Percentiles rank a stretch among this genome's conserved stretches.
Conservation (phyloP, 2,797 vertebrate species). For the Spondyliosoma cantharus region DNA sequence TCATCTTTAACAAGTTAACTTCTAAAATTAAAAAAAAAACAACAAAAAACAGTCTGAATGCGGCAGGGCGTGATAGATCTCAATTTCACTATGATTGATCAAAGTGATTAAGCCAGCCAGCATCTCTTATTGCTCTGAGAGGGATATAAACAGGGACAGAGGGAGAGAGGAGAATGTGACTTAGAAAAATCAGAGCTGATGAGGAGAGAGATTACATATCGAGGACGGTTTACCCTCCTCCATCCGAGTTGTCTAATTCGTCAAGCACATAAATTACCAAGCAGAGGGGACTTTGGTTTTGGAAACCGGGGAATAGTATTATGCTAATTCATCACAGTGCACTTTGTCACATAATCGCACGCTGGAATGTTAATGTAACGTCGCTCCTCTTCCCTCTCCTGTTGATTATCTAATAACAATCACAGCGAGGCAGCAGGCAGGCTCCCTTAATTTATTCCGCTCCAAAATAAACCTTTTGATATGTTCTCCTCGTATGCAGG, state of each 20-base stretch:
- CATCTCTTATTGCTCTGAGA: background rate
- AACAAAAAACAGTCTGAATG: constrained; percentile 1
- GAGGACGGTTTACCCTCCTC: constrained; percentile 15
- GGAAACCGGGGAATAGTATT: constrained; percentile 13
- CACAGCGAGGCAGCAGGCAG: constrained; percentile 28
- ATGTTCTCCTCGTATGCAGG: constrained; percentile 9
- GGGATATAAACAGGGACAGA: background rate
- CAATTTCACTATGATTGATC: background rate
- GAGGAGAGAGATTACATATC: constrained; percentile 15
- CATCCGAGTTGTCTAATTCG: constrained; percentile 24
- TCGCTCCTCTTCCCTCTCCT: background rate
- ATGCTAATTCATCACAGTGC: constrained; percentile 27
- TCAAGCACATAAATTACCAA: constrained; percentile 29
- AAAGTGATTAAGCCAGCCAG: constrained; percentile 13
- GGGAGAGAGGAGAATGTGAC: background rate
- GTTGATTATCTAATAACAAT: constrained; percentile 49
- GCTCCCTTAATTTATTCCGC: constrained; percentile 31
- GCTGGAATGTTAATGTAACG: constrained; percentile 19
- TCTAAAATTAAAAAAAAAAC: too few species aligned
- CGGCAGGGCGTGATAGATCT: constrained; percentile 4
- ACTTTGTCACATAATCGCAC: constrained; percentile 26
- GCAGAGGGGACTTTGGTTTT: constrained; percentile 27
- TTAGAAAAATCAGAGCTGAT: background rate
- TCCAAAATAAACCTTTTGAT: constrained; percentile 31
- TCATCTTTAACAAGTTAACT: constrained; percentile 9